These are phyloP conservation scores for Protonibea diacanthus DNA, from an alignment of 2,797 vertebrate species.

Conservation along the genomic window DNA sequence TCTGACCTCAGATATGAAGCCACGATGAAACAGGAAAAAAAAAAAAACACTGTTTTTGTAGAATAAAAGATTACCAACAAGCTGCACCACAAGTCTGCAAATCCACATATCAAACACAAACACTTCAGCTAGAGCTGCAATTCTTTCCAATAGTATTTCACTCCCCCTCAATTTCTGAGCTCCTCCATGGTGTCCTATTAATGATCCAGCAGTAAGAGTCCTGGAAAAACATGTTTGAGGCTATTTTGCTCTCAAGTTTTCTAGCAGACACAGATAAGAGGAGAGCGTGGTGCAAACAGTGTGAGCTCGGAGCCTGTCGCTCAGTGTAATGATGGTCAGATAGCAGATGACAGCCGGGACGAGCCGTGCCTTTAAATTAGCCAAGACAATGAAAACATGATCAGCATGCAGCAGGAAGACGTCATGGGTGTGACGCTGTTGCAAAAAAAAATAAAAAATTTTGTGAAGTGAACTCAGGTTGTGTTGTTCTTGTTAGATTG, in stretches of 20 bases:
- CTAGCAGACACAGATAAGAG: conserved; percentile 32
- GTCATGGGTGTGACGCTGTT: conserved; percentile 8
- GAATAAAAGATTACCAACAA: conserved; percentile 1
- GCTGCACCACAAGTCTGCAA: conserved; percentile 8
- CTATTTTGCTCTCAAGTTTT: conserved; percentile 28
- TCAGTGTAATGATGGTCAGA: conserved; percentile 31
- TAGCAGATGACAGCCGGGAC: conserved; percentile 37
- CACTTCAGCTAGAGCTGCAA: conserved; percentile 1
- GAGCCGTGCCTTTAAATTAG: conserved; percentile 49
- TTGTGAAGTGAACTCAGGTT: conserved; percentile 56
- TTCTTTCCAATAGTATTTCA: conserved; percentile 15
- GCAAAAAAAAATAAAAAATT: conserved; percentile 24
- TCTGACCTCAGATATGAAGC: conserved; percentile 24
- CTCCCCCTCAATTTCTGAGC: conserved; percentile 25
- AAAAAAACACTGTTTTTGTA: neutral
- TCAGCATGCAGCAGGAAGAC: conserved; percentile 54
- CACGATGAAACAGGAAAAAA: conserved; percentile 5
- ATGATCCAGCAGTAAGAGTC: conserved; percentile 22
- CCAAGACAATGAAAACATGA: conserved; percentile 40
- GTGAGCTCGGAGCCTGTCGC: conserved; percentile 30
- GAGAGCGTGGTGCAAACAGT: conserved; percentile 31
- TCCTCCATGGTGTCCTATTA: conserved; percentile 27
- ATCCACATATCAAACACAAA: conserved; percentile 28
- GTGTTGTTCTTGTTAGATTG: neutral
- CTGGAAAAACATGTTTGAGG: conserved; percentile 38